Evolutionary conservation across 2,797 vertebrate genomes (phyloP).

Genomic region (Karalla daura): DNA sequence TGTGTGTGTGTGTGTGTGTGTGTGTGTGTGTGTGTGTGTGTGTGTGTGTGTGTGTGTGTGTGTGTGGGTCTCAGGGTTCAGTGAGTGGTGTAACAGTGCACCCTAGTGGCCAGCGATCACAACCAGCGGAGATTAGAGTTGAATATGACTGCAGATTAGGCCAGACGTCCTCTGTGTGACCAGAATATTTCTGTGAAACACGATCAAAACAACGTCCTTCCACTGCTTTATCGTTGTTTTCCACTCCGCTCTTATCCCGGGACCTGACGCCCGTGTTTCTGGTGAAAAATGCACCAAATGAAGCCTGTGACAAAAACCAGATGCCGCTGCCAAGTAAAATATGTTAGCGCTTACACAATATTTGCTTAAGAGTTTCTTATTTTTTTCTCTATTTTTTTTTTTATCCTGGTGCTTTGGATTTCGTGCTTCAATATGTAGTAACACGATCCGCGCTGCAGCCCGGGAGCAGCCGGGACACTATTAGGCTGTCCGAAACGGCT

Average conservation of each 20-base stretch:
- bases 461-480: constrained; percentile 39
- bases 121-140: not conserved
- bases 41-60: constrained; percentile 8
- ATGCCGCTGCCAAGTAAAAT: constrained; percentile 61
- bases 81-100: constrained; percentile 56
- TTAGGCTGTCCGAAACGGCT: constrained; percentile 15
- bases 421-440: constrained; percentile 43
- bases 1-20: constrained; percentile 8
- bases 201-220: not conserved
- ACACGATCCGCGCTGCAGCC: constrained; percentile 24
- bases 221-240: constrained; percentile 7
- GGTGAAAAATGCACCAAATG: constrained; percentile 22
- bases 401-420: constrained; percentile 51
- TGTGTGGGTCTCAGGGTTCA: not conserved
- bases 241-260: not conserved
- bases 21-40: constrained; percentile 8
- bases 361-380: constrained; percentile 35
- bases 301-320: constrained; percentile 51
- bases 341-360: constrained; percentile 55
- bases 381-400: constrained; percentile 18
- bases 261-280: not conserved
- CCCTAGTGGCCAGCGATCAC: constrained; percentile 49
- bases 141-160: not conserved
- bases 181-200: constrained; percentile 10
- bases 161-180: constrained; percentile 8